Percentiles rank a stretch among this genome's conserved stretches.
phyloP scores from a whole-genome alignment of 53 echinoderm and acorn worm species.

The Mesocentrotus franciscanus region DNA sequence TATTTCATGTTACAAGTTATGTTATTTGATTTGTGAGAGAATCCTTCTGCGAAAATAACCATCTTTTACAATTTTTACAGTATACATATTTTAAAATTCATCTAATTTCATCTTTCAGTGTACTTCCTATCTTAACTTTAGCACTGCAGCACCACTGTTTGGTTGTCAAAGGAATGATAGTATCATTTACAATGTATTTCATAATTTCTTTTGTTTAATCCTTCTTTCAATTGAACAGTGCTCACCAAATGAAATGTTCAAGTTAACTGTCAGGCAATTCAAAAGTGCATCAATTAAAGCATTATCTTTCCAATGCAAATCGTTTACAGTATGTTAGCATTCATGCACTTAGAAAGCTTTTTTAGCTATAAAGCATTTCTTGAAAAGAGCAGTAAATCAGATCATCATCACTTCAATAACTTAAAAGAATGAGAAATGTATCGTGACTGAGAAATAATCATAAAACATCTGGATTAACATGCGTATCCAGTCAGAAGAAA shows the following conservation, averaged over 20 bases:
- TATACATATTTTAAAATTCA: neutral
- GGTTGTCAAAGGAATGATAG: neutral
- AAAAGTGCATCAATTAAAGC: neutral
- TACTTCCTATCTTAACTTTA: neutral
- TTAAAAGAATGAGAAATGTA: neutral
- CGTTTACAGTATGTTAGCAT: neutral
- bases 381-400: neutral
- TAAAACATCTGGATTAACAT: neutral
- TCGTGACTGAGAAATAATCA: neutral
- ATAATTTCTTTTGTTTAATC: neutral
- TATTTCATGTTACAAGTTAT: no score
- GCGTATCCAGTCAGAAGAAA: neutral
- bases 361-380: neutral
- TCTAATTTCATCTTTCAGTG: neutral
- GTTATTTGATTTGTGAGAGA: no score
- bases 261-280: neutral
- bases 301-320: constrained; percentile 28
- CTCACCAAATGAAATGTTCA: neutral
- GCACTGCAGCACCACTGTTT: neutral
- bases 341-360: constrained; percentile 30
- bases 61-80: no score
- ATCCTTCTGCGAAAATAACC: no score
- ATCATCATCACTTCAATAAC: constrained; percentile 17
- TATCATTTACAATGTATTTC: neutral
- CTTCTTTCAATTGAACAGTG: neutral